Evolutionary conservation across 2,888 invertebrate genomes (phyloP), one percentile per base, ranked within the genome.

Genomic region (Hirtodrosophila alboralis): DNA sequence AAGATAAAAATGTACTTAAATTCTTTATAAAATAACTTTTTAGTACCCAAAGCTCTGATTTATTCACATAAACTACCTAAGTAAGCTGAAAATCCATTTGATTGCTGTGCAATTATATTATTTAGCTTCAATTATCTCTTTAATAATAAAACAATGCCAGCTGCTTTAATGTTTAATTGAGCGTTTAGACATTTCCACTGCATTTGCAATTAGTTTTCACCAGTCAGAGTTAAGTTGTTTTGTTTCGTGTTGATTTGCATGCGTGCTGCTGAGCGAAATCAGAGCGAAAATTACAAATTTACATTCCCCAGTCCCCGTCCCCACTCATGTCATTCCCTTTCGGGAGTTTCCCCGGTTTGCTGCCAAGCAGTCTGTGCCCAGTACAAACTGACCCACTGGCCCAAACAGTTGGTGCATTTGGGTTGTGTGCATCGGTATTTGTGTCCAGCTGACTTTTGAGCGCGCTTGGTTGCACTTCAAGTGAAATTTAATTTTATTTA

Each of bases 401-500:
- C 53, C 40, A 27, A 45, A 47, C 34, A 30, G 26, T 27, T 34
- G 18, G 12, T 14, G 10, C 45, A 53, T 31, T 37, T 28, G 36
- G 16, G 26, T 8, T n/a, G 10, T 27, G 41, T 57, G 54, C 60
- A 54, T 52, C 21, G 43, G 43, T 27, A 45, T 53, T 70, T 52
- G 56, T 43, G 40, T 56, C 45, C 63, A 47, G 37, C 60, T 37
- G 53, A 41, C 13, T 48, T 37, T 38, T n/a, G 43, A 31, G 33
- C 48, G 63, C 68, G 75, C 72, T 72, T 64, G 38, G 58, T 30
- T 84, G 77, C 41, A 18, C 62, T 34, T 47, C 48, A 64, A 79
- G 77, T 71, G 81, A 79, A 79, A 79, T 72, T 84, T 74, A 45
- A 65, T 83, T 79, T 78, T 43, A 30, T 76, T 80, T 63, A 33